Evolutionary conservation across 2,113 vertebrate genomes (phyloP), one percentile per base, ranked within the genome.

Genomic region (Paradisaea rubra): DNA sequence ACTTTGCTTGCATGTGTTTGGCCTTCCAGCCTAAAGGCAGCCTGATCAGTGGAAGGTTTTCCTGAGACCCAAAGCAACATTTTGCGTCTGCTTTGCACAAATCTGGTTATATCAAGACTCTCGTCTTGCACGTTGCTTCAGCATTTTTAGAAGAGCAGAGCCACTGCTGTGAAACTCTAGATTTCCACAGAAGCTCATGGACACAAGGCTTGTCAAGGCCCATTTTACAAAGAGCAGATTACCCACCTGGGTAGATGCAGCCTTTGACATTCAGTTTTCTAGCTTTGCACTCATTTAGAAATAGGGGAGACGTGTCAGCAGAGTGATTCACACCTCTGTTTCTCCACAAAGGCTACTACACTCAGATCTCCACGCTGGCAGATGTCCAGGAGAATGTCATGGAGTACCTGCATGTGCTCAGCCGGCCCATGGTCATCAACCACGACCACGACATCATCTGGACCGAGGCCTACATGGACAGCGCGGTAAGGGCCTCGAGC

Each of bases 381-480:
- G 99, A 99, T 0, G 98, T 99, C 35, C 99, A 99, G 97, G 99
- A 99, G 97, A 99, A 99, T 0, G 99, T 99, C 41, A 99, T 99
- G 99, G 99, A 99, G 74, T 99, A 99, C 88, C 98, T 99, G 76
- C 99, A 99, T 1, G 99, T 99, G 64, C 99, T 99, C 77, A 99
- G 99, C 93, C 98, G 99, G 20, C 99, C 99, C 65, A 99, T 99
- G 99, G 99, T 99, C 97, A 99, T 99, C 96, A 99, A 99, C 97
- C 99, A 99, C 0, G 98, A 99, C 95, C 99, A 99, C 3, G 99
- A 99, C 93, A 98, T 99, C 94, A 99, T 99, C 96, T 99, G 99
- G 99, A 99, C 99, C 0, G 99, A 99, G 94, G 99, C 99, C 39
- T 99, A 99, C 91, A 99, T 99, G 99, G 99, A 99, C 96, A 99